A percentile compares a stretch with the other conserved stretches of the same genome.
Evolutionary conservation across 92 coral and sea anemone species (phyloP).

Genomic region (Epizoanthus illoricatus): DNA sequence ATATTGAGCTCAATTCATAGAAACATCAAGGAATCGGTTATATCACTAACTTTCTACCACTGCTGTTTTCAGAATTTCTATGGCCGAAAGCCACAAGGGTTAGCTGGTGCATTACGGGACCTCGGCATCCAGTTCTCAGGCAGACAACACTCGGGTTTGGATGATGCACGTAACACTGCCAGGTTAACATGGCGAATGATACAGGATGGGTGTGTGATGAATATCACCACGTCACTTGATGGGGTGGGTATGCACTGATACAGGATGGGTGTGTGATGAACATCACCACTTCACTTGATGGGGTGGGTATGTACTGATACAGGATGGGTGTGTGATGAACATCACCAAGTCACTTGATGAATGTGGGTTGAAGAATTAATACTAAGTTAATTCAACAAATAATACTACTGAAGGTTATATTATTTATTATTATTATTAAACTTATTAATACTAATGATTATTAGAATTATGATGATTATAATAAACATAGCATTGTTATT

Average conservation of each 20-base stretch:
- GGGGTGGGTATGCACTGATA: conserved; percentile 74
- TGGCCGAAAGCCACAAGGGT: conserved; percentile 77
- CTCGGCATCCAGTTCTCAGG: conserved; percentile 75
- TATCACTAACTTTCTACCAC: not conserved
- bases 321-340: conserved; percentile 59
- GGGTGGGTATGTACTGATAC: conserved; percentile 69
- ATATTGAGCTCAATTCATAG: no score
- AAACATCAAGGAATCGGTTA: not conserved
- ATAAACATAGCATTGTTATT: no score
- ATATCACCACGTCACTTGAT: conserved; percentile 68
- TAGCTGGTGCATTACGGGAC: conserved; percentile 81
- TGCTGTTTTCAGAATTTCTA: conserved; percentile 59
- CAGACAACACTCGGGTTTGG: conserved; percentile 82
- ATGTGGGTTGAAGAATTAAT: conserved; percentile 45
- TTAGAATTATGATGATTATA: no score
- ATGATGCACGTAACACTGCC: conserved; percentile 90
- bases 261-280: conserved; percentile 58
- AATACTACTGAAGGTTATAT: no score
- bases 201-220: conserved; percentile 79
- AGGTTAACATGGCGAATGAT: conserved; percentile 80
- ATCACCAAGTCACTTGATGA: conserved; percentile 65
- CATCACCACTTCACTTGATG: conserved; percentile 69
- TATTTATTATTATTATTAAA: no score
- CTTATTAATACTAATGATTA: no score
- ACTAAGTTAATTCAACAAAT: no score